A percentile compares a stretch with the other conserved stretches of the same genome.
Evolutionary conservation across 2,888 invertebrate species (phyloP).

Genomic region (Ochropleura plecta): DNA sequence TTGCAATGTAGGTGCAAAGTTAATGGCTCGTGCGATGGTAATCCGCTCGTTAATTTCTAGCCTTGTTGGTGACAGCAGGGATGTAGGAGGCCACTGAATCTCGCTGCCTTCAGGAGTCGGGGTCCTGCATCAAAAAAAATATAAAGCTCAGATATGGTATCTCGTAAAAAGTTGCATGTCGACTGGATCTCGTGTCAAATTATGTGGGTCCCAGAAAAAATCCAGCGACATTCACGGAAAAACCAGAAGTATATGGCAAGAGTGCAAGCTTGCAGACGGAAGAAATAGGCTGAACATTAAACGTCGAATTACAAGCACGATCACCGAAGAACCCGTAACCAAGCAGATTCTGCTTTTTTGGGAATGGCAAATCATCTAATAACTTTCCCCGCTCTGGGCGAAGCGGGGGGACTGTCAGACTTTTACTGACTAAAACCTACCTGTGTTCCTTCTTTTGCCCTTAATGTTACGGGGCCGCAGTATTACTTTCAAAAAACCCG

Average conservation of each 20-base stretch:
- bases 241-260: background rate
- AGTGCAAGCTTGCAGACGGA: background rate
- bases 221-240: background rate
- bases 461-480: too few relatives aligned
- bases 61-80: slow-evolving; percentile 24
- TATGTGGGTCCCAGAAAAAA: background rate
- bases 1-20: slow-evolving; percentile 17
- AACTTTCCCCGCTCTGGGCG: too few relatives aligned
- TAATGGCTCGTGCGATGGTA: background rate
- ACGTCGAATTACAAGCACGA: too few relatives aligned
- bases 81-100: slow-evolving; percentile 28
- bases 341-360: too few relatives aligned
- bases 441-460: too few relatives aligned
- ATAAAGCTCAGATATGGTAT: background rate
- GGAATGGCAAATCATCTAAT: too few relatives aligned
- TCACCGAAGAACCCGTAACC: too few relatives aligned
- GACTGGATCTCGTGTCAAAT: too few relatives aligned
- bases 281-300: background rate
- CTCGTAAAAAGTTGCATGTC: background rate
- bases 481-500: too few relatives aligned
- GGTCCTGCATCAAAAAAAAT: slow-evolving; percentile 16
- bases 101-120: slow-evolving; percentile 40
- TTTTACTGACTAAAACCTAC: too few relatives aligned
- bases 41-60: slow-evolving; percentile 22
- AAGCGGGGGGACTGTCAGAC: too few relatives aligned